Evolutionary conservation across 2,797 vertebrate species (phyloP).

Genomic region (Bovichtus variegatus): DNA sequence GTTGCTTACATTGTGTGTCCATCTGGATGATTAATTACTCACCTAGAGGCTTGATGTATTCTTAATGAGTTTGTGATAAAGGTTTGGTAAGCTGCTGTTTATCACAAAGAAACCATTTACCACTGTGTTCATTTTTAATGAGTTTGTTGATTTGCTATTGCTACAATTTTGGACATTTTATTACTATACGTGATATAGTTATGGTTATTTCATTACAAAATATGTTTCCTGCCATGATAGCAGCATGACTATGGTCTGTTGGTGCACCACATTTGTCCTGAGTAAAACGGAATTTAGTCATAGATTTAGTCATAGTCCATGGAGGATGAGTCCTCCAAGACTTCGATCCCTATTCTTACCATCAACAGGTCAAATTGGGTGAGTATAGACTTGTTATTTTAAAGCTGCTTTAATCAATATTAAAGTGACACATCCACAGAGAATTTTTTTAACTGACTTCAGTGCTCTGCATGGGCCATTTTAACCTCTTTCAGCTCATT

Average conservation of each 20-base stretch:
- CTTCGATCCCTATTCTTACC: not conserved
- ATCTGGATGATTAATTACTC: conserved; percentile 57
- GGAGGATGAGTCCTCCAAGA: not conserved
- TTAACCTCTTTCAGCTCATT: not conserved
- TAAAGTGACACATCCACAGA: not conserved
- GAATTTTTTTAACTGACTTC: not conserved
- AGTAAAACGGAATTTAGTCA: not conserved
- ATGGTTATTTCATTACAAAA: not conserved
- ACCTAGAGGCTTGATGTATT: conserved; percentile 20
- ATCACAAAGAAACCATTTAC: conserved; percentile 35
- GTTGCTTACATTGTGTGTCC: conserved; percentile 4
- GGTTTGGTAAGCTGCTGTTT: not conserved
- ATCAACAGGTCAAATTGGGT: not conserved
- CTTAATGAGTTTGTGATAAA: conserved; percentile 52
- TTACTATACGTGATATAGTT: not conserved
- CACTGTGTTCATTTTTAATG: conserved; percentile 13
- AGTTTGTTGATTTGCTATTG: not conserved
- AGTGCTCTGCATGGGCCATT: not conserved
- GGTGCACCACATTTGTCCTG: not conserved
- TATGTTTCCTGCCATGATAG: not conserved
- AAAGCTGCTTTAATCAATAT: not conserved
- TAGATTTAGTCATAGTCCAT: not conserved
- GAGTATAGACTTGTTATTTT: not conserved
- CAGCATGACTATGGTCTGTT: not conserved
- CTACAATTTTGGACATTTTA: not conserved